Evolutionary conservation across 2,113 vertebrate species (phyloP).

Genomic region (Noturus placidus): DNA sequence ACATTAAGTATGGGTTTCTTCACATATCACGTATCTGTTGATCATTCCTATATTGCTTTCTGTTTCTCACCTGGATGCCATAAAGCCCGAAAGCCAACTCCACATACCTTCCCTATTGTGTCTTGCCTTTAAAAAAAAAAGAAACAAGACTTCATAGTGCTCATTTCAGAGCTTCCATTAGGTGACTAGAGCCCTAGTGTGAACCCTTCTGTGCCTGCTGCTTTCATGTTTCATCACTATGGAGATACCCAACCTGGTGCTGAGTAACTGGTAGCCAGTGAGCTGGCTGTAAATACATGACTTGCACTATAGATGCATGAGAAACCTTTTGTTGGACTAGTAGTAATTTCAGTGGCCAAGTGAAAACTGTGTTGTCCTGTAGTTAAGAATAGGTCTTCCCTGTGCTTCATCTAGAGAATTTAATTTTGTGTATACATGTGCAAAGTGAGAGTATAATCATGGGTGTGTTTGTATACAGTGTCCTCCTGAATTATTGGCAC

Average conservation of each 20-base stretch:
- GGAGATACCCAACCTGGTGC: constrained; percentile 74
- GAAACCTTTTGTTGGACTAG: constrained; percentile 35
- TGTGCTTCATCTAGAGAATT: background rate
- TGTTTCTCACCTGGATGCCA: constrained; percentile 26
- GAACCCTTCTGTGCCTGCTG: constrained; percentile 63
- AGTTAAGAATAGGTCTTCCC: constrained; percentile 1
- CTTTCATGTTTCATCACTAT: constrained; percentile 74
- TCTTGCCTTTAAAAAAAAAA: background rate
- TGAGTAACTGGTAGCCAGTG: constrained; percentile 60
- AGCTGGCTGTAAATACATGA: constrained; percentile 60
- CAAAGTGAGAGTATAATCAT: constrained; percentile 6
- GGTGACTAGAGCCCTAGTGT: constrained; percentile 22
- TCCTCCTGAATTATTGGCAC: background rate
- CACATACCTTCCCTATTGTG: constrained; percentile 26
- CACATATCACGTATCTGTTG: background rate
- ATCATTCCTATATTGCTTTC: constrained; percentile 16
- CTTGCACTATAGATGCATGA: constrained; percentile 50
- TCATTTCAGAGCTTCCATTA: constrained; percentile 3
- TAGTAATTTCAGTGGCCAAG: constrained; percentile 24
- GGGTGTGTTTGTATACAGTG: constrained; percentile 13
- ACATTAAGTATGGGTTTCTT: constrained; percentile 10
- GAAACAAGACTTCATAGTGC: background rate
- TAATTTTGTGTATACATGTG: constrained; percentile 14
- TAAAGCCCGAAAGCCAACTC: constrained; percentile 32
- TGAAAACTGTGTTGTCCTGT: constrained; percentile 21